Evolutionary conservation across 2,797 vertebrate species (phyloP), one percentile per base, ranked within the genome.

Genomic region (Rhinatrema bivittatum): DNA sequence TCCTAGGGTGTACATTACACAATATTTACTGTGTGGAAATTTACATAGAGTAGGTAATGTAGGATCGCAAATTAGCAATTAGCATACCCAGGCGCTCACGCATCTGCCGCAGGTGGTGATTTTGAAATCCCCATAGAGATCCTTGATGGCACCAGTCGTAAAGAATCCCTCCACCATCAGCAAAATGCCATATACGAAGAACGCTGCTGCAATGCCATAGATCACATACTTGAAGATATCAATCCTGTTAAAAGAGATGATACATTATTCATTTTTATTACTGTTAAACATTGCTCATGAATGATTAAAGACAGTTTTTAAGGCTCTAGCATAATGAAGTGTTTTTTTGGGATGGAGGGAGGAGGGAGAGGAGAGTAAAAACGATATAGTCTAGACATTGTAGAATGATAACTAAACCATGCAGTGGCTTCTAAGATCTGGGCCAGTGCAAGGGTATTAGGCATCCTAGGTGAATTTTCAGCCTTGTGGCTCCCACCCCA

Each of bases 161-260:
- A 99, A 99, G 81, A 99, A 98, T 36, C 95, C 95, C 68, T 99
- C 95, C 58, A 99, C 95, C 95, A 99, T 97, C 78, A 99, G 85
- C 72, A 99, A 84, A 68, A 99, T 94, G 33, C 95, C 95, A 1
- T 98, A 99, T 39, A 99, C 92, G 40, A 99, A 98, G 86, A 99
- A 99, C 9, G 94, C 94, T 14, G 95, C 93, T 21, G 95, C 95
- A 22, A 98, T 88, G 32, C 95, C 95, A 1, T 99, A 99, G 82
- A 99, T 97, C 72, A 97, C 92, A 3, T 99, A 99, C 74, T 99
- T 99, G 68, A 97, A 93, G 53, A 98, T 97, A 67, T 97, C 95
- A 64, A 99, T 97, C 87, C 95, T 99, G 70, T 10, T 40, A 28
- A 41, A 36, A 16, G 54, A 60, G 9, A 69, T 28, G 16, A 50